A percentile compares a stretch with the other conserved stretches of the same genome.
phyloP scores from a whole-genome alignment of 2,113 vertebrate species.

The Tympanuchus pallidicinctus region DNA sequence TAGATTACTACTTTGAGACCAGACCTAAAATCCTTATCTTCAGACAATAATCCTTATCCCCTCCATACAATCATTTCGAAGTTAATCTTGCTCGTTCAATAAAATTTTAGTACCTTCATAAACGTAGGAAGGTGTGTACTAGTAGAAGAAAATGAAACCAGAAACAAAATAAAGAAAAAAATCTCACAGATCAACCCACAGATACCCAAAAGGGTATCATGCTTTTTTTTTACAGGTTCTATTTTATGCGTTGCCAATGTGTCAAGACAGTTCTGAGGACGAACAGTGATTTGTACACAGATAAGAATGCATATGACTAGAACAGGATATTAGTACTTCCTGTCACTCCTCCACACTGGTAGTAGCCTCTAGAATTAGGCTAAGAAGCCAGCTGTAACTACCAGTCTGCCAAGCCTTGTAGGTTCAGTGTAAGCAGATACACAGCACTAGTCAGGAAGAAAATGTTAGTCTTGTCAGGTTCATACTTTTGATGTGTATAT shows the following conservation, averaged over 20 bases:
- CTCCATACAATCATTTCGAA: not conserved
- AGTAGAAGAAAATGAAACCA: not conserved
- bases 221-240: not conserved
- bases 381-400: fast-evolving
- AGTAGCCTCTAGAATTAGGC: not conserved
- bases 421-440: fast-evolving
- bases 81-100: not conserved
- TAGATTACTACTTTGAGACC: not conserved
- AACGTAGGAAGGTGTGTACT: not conserved
- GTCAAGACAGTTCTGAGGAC: not conserved
- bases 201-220: fast-evolving
- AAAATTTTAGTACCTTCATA: not conserved
- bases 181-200: not conserved
- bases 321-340: fast-evolving
- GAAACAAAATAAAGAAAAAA: not conserved
- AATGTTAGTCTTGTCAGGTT: not conserved
- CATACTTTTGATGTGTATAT: not conserved
- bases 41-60: not conserved
- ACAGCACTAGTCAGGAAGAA: fast-evolving
- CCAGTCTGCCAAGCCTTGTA: not conserved
- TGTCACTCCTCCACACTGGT: not conserved
- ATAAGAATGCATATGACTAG: not conserved
- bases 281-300: not conserved
- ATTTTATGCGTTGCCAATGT: fast-evolving
- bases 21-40: not conserved